A percentile compares a stretch with the other conserved stretches of the same genome.
Conservation (phyloP, 2,113 vertebrate species). For the Hydrolagus affinis region DNA sequence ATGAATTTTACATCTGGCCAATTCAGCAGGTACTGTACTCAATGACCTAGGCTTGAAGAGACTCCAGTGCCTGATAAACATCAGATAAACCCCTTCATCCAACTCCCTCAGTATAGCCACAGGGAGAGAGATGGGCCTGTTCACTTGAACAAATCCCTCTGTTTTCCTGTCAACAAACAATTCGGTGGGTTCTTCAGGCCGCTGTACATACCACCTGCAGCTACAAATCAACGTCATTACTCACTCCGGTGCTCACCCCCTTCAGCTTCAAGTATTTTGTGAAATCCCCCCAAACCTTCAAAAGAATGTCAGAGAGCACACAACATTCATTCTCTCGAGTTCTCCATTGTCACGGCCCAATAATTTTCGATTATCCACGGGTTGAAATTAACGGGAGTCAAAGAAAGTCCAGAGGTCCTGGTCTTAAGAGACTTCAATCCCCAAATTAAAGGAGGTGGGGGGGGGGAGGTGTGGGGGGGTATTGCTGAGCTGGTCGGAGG, state of each 20-base stretch:
- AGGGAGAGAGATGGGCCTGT: not conserved
- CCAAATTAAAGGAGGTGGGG: too few relatives aligned
- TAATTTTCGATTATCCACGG: constrained; percentile 31
- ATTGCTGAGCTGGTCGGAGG: not conserved
- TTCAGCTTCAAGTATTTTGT: constrained; percentile 9
- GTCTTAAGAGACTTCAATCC: not conserved
- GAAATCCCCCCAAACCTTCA: constrained; percentile 21
- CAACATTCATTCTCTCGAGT: not conserved
- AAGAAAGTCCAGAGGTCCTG: not conserved
- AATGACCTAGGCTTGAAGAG: not conserved
- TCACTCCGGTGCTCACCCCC: constrained; percentile 9
- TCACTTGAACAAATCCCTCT: constrained; percentile 24
- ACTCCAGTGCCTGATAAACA: constrained; percentile 27
- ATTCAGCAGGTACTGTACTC: constrained; percentile 8
- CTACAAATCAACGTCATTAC: constrained; percentile 8
- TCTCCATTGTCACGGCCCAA: constrained; percentile 12
- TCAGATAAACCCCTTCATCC: constrained; percentile 27
- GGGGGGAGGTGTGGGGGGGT: too few relatives aligned
- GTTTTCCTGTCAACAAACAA: constrained; percentile 28
- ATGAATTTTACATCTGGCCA: constrained; percentile 25
- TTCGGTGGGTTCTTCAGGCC: constrained; percentile 6
- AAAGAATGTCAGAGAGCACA: constrained; percentile 24
- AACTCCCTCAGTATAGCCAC: constrained; percentile 24
- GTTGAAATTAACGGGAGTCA: not conserved
- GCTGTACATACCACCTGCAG: constrained; percentile 26